These are phyloP conservation scores for Gordius sp. DNA, from an alignment of 2,888 invertebrate genomes.

Conservation along the genomic window DNA sequence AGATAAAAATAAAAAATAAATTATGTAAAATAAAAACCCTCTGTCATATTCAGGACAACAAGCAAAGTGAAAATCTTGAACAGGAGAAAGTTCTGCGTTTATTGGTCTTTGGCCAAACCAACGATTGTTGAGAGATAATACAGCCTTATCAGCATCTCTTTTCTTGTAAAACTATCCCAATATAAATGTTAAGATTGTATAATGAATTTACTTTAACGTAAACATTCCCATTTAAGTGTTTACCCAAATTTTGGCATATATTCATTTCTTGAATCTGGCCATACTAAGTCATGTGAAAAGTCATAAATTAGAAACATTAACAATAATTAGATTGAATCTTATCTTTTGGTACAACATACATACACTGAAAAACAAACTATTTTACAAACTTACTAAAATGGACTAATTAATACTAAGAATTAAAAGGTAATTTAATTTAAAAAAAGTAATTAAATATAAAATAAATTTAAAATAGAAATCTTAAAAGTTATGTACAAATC, in stretches of 20 bases:
- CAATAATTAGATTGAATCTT: too few relatives aligned
- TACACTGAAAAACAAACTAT: too few relatives aligned
- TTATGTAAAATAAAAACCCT: conserved; percentile 38
- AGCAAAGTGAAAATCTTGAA: conserved; percentile 94
- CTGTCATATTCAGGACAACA: conserved; percentile 98
- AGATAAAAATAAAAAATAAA: conserved; percentile 22
- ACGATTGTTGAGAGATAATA: conserved; percentile 79
- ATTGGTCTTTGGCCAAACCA: conserved; percentile 97
- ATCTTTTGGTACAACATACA: too few relatives aligned
- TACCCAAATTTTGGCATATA: conserved; percentile 94
- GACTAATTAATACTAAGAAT: too few relatives aligned
- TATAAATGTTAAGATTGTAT: too few relatives aligned
- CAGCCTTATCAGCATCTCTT: conserved; percentile 57
- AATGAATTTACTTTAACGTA: conserved; percentile 50
- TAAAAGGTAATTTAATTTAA: too few relatives aligned
- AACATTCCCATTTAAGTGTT: conserved; percentile 92
- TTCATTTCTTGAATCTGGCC: conserved; percentile 99
- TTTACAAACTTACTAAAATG: too few relatives aligned
- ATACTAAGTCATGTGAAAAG: conserved; percentile 34
- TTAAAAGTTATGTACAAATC: too few relatives aligned
- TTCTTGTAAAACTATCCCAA: neutral
- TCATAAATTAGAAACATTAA: too few relatives aligned
- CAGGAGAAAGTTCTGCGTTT: conserved; percentile 88
- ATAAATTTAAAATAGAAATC: too few relatives aligned
- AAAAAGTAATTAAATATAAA: too few relatives aligned